Evolutionary conservation across 2,888 invertebrate genomes (phyloP), one percentile per base, ranked within the genome.

Genomic region (Zele albiditarsus): DNA sequence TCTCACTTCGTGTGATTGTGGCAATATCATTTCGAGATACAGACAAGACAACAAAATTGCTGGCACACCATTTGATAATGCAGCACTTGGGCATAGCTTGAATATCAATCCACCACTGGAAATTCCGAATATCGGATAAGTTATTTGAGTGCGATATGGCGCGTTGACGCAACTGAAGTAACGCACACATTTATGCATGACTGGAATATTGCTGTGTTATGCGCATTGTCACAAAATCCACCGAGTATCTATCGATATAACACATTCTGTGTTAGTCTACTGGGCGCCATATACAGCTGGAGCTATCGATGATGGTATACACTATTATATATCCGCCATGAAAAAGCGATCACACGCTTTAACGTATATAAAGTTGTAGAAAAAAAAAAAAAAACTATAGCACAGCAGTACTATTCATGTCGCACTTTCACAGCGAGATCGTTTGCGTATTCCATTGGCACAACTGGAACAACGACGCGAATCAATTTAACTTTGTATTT

Each of bases 391-490:
- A 16, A 46, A 46, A 46, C 25, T 68, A 68, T 49, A 28, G 53
- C 8, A 20, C 33, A 20, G 33, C 38, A 63, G 16, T 49, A 69
- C 46, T 6, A 69, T 27, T 49, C 28, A 53, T 57, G 14, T 53
- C 33, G 31, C 27, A 57, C 31, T 53, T 53, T 31, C 57, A 28
- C 27, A 68, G 27, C 31, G 20, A 49, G 27, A 53, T 49, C 53
- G 63, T 69, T 69, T 53, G 46, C 67, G 67, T 67, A 67, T 67
- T 67, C 67, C 46, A 67, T 46, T 27, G n/a, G 67, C 67, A 46
- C 67, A 27, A 67, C 67, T 67, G 67, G 67, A 49, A 69, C 28
- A 69, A 69, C 57, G 57, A 57, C 10, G 20, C 68, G 33, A 69
- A 69, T 69, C 57, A 28, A 49, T 67, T 67, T 25, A 67, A 49